Conservation (phyloP, 2,888 invertebrate species). For the Actias luna region DNA sequence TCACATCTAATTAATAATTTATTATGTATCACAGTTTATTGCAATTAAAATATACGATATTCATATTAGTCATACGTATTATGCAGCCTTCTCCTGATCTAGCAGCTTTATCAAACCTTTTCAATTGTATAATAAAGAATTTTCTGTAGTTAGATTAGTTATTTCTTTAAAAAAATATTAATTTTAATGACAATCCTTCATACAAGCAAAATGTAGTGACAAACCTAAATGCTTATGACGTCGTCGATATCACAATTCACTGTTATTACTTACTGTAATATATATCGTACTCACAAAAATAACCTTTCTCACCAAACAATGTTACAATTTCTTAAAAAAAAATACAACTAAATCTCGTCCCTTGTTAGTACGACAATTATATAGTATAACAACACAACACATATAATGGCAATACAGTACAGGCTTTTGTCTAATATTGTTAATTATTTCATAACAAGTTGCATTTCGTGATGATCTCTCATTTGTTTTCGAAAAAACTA, state of each 20-base stretch:
- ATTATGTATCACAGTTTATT: constrained; percentile 71
- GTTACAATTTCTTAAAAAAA: constrained; percentile 34
- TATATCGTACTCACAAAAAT: constrained; percentile 21
- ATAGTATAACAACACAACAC: constrained; percentile 23
- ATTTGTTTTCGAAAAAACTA: background rate
- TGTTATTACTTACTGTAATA: constrained; percentile 24
- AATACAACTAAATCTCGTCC: constrained; percentile 20
- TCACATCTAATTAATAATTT: constrained; percentile 50
- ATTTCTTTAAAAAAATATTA: constrained; percentile 14
- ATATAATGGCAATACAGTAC: constrained; percentile 29
- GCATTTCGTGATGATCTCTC: constrained; percentile 30
- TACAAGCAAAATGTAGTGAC: constrained; percentile 46
- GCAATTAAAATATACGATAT: constrained; percentile 47
- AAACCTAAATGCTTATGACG: constrained; percentile 62
- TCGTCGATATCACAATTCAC: constrained; percentile 35
- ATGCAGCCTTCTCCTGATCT: background rate
- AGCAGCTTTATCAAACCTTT: background rate
- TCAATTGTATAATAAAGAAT: constrained; percentile 22
- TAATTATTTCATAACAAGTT: constrained; percentile 26
- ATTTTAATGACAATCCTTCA: constrained; percentile 18
- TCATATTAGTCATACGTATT: background rate
- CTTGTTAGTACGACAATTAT: constrained; percentile 33
- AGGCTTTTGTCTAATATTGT: constrained; percentile 25
- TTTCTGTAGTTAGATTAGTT: constrained; percentile 14
- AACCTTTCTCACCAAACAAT: constrained; percentile 27